phyloP scores from a whole-genome alignment of 1,140 invertebrate genomes.

The Leptinotarsa texana region DNA sequence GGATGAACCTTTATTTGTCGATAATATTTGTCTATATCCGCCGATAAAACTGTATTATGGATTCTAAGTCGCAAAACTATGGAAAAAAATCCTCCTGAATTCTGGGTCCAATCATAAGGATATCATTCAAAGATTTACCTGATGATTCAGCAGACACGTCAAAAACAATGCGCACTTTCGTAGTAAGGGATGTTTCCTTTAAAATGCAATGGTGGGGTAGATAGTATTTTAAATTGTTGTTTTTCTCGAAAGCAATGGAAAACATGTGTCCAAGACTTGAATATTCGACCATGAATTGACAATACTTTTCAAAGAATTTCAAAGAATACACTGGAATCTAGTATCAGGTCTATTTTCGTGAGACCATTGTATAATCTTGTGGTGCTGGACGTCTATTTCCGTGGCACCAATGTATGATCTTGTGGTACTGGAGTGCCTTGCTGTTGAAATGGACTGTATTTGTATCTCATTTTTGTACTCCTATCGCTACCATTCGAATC shows the following conservation, averaged over 20 bases:
- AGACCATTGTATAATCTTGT: no score
- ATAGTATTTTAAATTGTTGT: constrained; percentile 23
- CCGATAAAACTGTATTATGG: constrained; percentile 36
- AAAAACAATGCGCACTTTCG: constrained; percentile 36
- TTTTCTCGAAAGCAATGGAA: neutral
- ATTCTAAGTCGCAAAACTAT: constrained; percentile 49
- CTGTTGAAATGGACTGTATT: no score
- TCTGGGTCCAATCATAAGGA: constrained; percentile 39
- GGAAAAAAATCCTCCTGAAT: constrained; percentile 40
- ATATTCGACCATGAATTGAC: no score
- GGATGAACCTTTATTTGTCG: constrained; percentile 43
- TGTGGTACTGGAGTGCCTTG: no score
- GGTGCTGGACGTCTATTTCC: no score
- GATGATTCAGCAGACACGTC: constrained; percentile 37
- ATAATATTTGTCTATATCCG: constrained; percentile 55
- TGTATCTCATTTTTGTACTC: no score
- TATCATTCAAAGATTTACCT: constrained; percentile 44
- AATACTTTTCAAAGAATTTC: no score
- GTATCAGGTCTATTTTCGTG: constrained; percentile 28
- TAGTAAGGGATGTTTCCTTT: constrained; percentile 45
- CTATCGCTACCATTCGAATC: no score
- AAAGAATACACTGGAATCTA: constrained; percentile 26
- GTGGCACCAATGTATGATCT: no score
- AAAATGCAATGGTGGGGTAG: constrained; percentile 52
- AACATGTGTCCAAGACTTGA: no score